Percentiles rank a stretch among this genome's conserved stretches.
phyloP scores from a whole-genome alignment of 2,113 vertebrate species.

The Tetrax tetrax region DNA sequence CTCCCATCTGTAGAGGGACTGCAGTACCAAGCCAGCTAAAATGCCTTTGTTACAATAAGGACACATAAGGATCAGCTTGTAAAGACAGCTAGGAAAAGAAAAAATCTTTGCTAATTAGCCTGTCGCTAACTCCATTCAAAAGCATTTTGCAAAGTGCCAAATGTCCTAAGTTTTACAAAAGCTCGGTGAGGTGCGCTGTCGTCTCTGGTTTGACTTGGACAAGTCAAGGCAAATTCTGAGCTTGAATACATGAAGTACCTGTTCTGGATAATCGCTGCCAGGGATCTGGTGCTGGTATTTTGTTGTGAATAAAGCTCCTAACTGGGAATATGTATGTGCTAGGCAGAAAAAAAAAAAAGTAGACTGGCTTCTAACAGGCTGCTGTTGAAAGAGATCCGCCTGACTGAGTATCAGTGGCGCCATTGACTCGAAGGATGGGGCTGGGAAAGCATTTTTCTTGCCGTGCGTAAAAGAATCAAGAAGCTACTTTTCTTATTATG shows the following conservation, averaged over 20 bases:
- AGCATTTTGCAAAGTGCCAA: background rate
- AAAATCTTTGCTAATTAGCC: background rate
- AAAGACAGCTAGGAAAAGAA: background rate
- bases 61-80: background rate
- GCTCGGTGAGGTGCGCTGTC: background rate
- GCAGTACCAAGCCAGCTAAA: background rate
- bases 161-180: background rate
- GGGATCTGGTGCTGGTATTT: background rate
- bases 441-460: slow-evolving; percentile 12
- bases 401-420: background rate
- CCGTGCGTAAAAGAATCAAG: background rate
- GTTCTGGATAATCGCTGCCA: background rate
- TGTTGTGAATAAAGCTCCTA: background rate
- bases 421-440: background rate
- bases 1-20: background rate
- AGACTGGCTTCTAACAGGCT: background rate
- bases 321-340: background rate
- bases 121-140: background rate
- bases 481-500: slow-evolving; percentile 3
- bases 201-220: background rate
- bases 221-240: background rate
- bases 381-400: background rate
- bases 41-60: background rate
- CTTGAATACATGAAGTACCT: background rate
- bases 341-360: background rate